These are phyloP conservation scores for Apis laboriosa DNA, from an alignment of 1,140 invertebrate genomes.

Conservation along the genomic window DNA sequence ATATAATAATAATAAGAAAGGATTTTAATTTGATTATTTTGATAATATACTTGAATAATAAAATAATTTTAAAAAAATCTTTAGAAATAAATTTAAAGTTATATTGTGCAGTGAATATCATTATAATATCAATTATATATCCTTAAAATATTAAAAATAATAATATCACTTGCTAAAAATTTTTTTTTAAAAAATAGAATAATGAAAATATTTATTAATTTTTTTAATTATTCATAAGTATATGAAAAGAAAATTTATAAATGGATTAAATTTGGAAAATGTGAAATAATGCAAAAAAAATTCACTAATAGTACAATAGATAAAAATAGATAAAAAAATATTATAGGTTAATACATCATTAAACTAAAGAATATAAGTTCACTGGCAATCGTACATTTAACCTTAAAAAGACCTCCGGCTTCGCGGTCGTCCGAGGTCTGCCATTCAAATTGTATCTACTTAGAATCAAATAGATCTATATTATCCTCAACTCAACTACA, in stretches of 20 bases:
- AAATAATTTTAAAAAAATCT: background rate
- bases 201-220: background rate
- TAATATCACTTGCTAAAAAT: too few species aligned
- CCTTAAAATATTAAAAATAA: background rate
- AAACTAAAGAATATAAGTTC: background rate
- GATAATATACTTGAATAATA: background rate
- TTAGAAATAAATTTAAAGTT: background rate
- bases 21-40: background rate
- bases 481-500: background rate
- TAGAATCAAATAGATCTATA: conserved; percentile 3
- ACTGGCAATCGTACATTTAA: background rate
- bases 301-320: background rate
- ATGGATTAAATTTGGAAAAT: too few species aligned
- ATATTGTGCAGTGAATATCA: background rate
- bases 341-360: background rate
- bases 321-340: background rate
- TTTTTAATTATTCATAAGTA: too few species aligned
- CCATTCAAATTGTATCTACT: conserved; percentile 7
- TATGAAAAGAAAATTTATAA: too few species aligned
- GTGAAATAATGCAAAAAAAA: background rate
- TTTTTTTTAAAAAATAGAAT: too few species aligned
- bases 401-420: background rate
- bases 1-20: background rate
- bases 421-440: background rate
- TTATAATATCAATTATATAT: background rate